Evolutionary conservation across 2,888 invertebrate genomes (phyloP).

Genomic region (Conus canariensis): DNA sequence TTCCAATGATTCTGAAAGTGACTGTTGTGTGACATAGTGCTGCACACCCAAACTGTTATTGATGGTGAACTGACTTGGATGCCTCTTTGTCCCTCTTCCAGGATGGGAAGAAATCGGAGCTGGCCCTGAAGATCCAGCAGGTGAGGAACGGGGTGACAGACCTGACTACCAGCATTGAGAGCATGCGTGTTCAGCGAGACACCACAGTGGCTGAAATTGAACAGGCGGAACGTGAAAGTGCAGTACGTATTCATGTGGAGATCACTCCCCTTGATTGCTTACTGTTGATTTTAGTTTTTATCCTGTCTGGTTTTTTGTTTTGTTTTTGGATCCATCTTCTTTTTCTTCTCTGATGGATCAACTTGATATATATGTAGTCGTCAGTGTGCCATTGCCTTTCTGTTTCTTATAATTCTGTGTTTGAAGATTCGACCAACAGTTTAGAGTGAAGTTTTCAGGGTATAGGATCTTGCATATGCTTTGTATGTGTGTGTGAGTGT

Average conservation of each 20-base stretch:
- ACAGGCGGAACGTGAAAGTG: conserved; percentile 70
- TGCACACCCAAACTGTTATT: too few species aligned
- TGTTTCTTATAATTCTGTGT: conserved; percentile 1
- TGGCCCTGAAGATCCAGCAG: conserved; percentile 89
- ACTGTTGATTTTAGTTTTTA: neutral
- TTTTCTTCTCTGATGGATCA: neutral
- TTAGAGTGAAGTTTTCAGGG: too few species aligned
- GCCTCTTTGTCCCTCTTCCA: conserved; percentile 58
- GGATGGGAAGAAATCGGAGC: conserved; percentile 87
- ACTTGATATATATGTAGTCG: neutral
- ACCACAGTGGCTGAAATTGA: conserved; percentile 85
- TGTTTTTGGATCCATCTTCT: neutral
- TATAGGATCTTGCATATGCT: too few species aligned
- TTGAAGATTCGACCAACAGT: neutral
- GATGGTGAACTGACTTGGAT: too few species aligned
- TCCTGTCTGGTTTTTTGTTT: neutral
- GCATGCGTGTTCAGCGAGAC: conserved; percentile 94
- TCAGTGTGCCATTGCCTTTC: neutral
- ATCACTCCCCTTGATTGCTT: too few species aligned
- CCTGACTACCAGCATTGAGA: conserved; percentile 96
- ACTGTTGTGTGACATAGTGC: too few species aligned
- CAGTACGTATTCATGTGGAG: conserved; percentile 53
- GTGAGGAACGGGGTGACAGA: conserved; percentile 91
- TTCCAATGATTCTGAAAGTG: too few species aligned
- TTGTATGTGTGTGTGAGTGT: too few species aligned